Percentiles rank a stretch among this genome's conserved stretches.
Evolutionary conservation across 2,888 invertebrate species (phyloP).

Genomic region (Homarus gammarus): DNA sequence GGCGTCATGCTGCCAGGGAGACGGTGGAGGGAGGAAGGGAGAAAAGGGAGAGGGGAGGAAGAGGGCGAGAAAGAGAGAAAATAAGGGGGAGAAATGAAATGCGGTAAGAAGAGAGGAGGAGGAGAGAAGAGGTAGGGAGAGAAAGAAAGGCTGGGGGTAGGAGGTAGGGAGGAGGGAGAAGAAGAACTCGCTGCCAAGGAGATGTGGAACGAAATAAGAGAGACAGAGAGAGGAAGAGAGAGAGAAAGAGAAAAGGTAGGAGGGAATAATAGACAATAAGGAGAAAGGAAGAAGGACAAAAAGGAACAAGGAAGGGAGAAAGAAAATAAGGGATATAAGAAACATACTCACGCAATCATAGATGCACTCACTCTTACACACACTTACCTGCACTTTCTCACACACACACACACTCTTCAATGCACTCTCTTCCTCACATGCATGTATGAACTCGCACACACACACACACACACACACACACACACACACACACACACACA

Average conservation of each 20-base stretch:
- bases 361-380: no score
- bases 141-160: not conserved
- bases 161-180: conserved; percentile 1
- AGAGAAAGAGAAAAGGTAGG: no score
- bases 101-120: not conserved
- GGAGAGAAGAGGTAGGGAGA: not conserved
- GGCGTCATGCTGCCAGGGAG: not conserved
- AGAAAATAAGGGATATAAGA: no score
- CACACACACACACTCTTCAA: no score
- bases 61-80: not conserved
- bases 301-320: not conserved
- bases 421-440: no score
- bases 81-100: not conserved
- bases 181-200: not conserved
- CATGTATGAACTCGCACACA: not conserved
- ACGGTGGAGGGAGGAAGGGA: not conserved
- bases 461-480: conserved; percentile 5
- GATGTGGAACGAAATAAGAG: not conserved
- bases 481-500: conserved; percentile 1
- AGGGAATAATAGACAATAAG: no score
- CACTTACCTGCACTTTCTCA: no score
- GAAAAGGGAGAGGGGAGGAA: not conserved
- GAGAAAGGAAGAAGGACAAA: not conserved
- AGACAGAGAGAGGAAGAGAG: not conserved
- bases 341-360: no score